A percentile compares a stretch with the other conserved stretches of the same genome.
Conservation (phyloP, 2,797 vertebrate species). For the Tokudaia tokunoshimensis region DNA sequence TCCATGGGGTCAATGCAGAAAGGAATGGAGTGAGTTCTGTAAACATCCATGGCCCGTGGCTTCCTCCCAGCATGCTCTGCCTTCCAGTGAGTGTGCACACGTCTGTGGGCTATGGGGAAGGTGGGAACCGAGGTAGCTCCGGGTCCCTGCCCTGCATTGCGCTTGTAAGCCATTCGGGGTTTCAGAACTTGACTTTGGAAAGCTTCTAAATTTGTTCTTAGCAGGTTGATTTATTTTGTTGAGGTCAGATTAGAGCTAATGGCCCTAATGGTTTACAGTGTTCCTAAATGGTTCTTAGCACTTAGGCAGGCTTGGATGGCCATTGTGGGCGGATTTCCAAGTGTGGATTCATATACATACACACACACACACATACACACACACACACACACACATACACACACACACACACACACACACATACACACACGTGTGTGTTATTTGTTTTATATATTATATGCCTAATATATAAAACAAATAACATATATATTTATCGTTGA, state of each 20-base stretch:
- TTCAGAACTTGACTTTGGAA: slow-evolving; percentile 80
- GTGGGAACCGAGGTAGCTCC: background rate
- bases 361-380: background rate
- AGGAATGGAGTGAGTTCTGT: background rate
- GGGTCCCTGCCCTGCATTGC: background rate
- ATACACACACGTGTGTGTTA: too few species aligned
- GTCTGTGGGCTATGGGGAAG: background rate
- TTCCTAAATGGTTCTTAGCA: slow-evolving; percentile 85
- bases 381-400: background rate
- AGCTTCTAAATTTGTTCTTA: slow-evolving; percentile 83
- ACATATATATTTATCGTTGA: slow-evolving; percentile 4
- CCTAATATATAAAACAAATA: background rate
- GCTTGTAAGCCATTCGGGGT: slow-evolving; percentile 62
- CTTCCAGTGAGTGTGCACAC: background rate
- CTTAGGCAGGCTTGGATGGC: slow-evolving; percentile 79
- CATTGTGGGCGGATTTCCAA: slow-evolving; percentile 77
- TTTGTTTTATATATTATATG: background rate
- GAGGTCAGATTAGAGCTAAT: slow-evolving; percentile 86
- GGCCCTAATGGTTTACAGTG: slow-evolving; percentile 83
- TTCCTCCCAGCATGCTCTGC: background rate
- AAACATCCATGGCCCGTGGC: background rate
- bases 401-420: background rate
- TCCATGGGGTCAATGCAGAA: background rate
- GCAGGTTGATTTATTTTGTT: slow-evolving; percentile 82
- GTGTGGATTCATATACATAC: slow-evolving; percentile 61